Evolutionary conservation across 1,140 invertebrate genomes (phyloP).

Genomic region (Augochlora pura): DNA sequence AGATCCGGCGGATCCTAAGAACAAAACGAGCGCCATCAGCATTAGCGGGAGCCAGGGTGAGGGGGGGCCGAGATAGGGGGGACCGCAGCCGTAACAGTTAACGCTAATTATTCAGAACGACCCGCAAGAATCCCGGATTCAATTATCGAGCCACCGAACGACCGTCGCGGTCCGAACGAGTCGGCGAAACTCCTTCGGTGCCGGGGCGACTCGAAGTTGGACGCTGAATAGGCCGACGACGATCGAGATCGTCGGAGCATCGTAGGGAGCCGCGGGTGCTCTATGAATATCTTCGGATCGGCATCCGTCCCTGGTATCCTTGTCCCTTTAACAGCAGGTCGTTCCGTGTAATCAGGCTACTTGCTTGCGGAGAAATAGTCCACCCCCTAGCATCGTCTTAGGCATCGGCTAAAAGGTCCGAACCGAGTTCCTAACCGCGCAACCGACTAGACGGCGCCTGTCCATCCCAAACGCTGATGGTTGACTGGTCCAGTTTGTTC

Average conservation of each 20-base stretch:
- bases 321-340: not conserved
- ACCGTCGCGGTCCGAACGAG: not conserved
- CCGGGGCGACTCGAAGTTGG: conserved; percentile 11
- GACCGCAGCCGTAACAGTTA: not conserved
- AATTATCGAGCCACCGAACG: conserved; percentile 26
- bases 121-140: conserved; percentile 37
- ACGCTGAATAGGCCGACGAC: too few species aligned
- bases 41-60: not conserved
- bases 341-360: conserved; percentile 15
- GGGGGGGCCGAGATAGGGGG: not conserved
- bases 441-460: conserved; percentile 2
- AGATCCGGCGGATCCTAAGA: not conserved
- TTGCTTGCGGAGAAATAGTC: conserved; percentile 12
- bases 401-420: conserved; percentile 30
- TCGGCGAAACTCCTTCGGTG: conserved; percentile 11
- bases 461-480: not conserved
- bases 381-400: too few species aligned
- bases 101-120: conserved; percentile 46
- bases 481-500: conserved; percentile 17
- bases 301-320: too few species aligned
- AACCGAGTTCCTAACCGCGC: not conserved
- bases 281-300: too few species aligned
- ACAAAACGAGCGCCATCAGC: conserved; percentile 16
- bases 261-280: too few species aligned
- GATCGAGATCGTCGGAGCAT: too few species aligned